These are phyloP conservation scores for Dasysyrphus albostriatus DNA, from an alignment of 2,888 invertebrate genomes.

Conservation along the genomic window DNA sequence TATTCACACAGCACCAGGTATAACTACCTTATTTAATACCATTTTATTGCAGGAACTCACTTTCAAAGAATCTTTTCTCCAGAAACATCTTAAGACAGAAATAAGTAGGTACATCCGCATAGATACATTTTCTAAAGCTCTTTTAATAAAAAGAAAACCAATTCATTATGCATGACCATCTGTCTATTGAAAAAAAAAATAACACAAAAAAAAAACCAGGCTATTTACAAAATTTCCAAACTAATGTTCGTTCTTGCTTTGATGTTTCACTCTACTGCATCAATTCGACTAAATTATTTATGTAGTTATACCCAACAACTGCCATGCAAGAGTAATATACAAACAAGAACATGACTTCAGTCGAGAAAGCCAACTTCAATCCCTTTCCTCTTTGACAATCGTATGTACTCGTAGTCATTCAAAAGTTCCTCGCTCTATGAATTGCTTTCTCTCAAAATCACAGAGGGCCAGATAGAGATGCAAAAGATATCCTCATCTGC, in stretches of 20 bases:
- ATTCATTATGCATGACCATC: not conserved
- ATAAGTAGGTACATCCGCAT: too few relatives aligned
- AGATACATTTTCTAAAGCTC: not conserved
- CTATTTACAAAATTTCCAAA: not conserved
- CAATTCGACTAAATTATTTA: slow-evolving; percentile 29
- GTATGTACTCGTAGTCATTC: not conserved
- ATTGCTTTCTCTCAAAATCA: slow-evolving; percentile 16
- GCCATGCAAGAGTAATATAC: slow-evolving; percentile 23
- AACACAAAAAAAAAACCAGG: not conserved
- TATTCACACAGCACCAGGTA: too few relatives aligned
- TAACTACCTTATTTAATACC: too few relatives aligned
- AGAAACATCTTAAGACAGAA: too few relatives aligned
- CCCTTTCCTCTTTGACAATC: not conserved
- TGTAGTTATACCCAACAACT: not conserved
- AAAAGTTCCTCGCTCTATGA: slow-evolving; percentile 26
- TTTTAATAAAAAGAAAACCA: not conserved
- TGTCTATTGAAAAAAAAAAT: not conserved
- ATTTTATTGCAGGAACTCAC: too few relatives aligned
- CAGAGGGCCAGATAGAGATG: slow-evolving; percentile 5
- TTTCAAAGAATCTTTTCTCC: too few relatives aligned
- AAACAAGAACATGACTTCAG: slow-evolving; percentile 18
- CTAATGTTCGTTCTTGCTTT: not conserved
- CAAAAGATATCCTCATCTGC: slow-evolving; percentile 9
- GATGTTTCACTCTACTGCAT: slow-evolving; percentile 25
- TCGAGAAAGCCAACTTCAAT: slow-evolving; percentile 11